Evolutionary conservation across 23 tunicate genomes (phyloP).

Genomic region (Halocynthia aurantium): DNA sequence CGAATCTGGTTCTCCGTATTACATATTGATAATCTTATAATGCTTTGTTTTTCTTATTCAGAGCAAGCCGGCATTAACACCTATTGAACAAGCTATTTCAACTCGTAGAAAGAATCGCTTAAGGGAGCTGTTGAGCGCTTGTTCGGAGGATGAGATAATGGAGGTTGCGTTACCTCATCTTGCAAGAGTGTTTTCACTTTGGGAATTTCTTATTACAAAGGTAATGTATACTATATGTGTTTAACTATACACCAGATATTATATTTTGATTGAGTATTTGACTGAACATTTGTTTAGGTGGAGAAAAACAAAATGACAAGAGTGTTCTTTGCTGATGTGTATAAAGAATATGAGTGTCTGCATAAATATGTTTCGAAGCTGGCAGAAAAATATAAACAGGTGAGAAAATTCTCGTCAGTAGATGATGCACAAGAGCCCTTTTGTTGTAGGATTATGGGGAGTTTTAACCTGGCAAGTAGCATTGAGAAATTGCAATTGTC

Average conservation of each 20-base stretch:
- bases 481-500: too few species aligned
- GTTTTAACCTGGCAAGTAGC: too few species aligned
- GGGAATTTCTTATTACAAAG: constrained; percentile 88
- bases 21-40: not conserved
- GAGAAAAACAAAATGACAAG: constrained; percentile 84
- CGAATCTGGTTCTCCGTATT: not conserved
- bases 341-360: constrained; percentile 89
- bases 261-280: not conserved
- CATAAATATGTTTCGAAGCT: constrained; percentile 73
- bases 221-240: constrained; percentile 19
- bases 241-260: too few species aligned
- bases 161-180: constrained; percentile 92
- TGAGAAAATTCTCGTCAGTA: not conserved
- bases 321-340: constrained; percentile 95
- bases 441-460: not conserved
- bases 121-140: constrained; percentile 66
- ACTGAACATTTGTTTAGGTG: constrained; percentile 32
- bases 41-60: not conserved
- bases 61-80: constrained; percentile 53
- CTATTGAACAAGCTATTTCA: constrained; percentile 78
- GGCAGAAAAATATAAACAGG: constrained; percentile 66
- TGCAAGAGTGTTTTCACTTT: constrained; percentile 87
- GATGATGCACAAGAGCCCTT: not conserved
- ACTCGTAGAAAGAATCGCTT: constrained; percentile 83
- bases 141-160: constrained; percentile 85